Conservation (phyloP, 2,797 vertebrate species). For the Mallotus villosus region DNA sequence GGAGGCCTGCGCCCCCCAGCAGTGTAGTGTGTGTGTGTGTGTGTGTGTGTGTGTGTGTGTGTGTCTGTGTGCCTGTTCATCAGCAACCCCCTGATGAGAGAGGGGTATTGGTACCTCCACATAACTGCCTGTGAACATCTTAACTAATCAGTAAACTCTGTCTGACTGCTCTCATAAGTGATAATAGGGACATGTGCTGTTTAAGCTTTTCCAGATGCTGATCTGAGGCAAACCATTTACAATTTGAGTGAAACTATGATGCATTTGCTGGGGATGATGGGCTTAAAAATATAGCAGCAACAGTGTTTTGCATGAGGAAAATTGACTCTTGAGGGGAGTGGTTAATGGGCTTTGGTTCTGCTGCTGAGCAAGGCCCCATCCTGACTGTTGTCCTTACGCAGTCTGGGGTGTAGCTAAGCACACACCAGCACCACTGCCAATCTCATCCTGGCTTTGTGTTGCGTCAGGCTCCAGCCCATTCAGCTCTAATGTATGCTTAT, state of each 20-base stretch:
- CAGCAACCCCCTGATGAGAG: conserved; percentile 23
- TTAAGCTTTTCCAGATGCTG: background rate
- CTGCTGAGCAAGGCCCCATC: no score
- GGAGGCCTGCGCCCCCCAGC: conserved; percentile 32
- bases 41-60: background rate
- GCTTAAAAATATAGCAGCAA: no score
- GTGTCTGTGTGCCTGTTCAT: conserved; percentile 20
- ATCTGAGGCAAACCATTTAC: no score
- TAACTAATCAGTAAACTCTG: conserved; percentile 5
- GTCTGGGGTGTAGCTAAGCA: no score
- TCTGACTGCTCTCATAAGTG: background rate
- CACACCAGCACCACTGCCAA: background rate
- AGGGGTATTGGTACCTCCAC: conserved; percentile 29
- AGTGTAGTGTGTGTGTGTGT: conserved; percentile 23
- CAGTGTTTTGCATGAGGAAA: no score
- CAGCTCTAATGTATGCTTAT: conserved; percentile 53
- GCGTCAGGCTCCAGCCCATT: background rate
- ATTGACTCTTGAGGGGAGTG: no score
- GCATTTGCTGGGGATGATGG: no score
- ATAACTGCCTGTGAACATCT: conserved; percentile 18
- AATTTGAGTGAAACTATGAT: no score
- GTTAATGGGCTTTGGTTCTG: no score
- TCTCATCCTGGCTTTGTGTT: background rate
- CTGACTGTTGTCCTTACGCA: no score
- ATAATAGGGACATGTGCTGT: background rate